Conservation (phyloP, 2,888 invertebrate genomes). For the Sarcophaga rosellei region DNA sequence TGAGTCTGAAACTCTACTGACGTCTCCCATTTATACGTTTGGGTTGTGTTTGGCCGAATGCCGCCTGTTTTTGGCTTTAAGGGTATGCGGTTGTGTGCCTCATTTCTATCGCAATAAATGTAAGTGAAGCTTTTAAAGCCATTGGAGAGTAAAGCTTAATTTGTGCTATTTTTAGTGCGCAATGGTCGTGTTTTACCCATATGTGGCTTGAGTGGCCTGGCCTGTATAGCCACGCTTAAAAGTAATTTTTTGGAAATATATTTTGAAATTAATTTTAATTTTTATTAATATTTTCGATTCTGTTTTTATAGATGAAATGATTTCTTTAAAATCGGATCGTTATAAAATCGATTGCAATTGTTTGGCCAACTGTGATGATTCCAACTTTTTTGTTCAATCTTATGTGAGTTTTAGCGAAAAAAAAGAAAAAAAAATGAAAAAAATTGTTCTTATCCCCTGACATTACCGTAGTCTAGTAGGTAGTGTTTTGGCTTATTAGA, state of each 20-base stretch:
- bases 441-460: too few species aligned
- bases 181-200: conserved; percentile 79
- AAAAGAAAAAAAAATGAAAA: too few species aligned
- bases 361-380: conserved; percentile 86
- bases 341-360: conserved; percentile 85
- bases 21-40: conserved; percentile 87
- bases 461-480: too few species aligned
- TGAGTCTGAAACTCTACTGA: conserved; percentile 85
- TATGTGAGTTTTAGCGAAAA: conserved; percentile 84
- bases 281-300: conserved; percentile 1
- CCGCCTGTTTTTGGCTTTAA: conserved; percentile 84
- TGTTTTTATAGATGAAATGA: conserved; percentile 82
- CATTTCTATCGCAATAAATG: conserved; percentile 87
- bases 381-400: conserved; percentile 86
- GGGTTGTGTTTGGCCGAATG: conserved; percentile 88
- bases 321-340: conserved; percentile 82
- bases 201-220: conserved; percentile 85
- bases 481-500: too few species aligned
- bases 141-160: neutral
- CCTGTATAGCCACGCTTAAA: conserved; percentile 84
- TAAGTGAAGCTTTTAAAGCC: conserved; percentile 77
- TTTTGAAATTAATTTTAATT: neutral
- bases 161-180: conserved; percentile 74
- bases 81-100: conserved; percentile 87
- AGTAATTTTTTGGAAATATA: conserved; percentile 76